Evolutionary conservation across 2,113 vertebrate genomes (phyloP).

Genomic region (Amphilophus citrinellus): DNA sequence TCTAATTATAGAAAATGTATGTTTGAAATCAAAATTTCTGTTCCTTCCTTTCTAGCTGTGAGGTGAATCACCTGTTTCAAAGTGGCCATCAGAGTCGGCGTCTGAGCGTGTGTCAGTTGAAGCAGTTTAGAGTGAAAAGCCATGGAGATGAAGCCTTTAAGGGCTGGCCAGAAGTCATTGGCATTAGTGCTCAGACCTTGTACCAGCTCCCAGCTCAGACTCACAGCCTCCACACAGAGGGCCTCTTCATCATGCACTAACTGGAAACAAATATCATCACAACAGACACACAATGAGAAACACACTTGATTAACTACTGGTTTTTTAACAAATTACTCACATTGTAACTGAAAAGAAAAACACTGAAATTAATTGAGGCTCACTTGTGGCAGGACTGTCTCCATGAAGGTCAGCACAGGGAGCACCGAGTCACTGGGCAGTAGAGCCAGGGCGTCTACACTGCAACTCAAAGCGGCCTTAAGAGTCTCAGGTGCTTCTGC

Average conservation of each 20-base stretch:
- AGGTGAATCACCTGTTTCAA: constrained; percentile 85
- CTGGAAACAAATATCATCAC: constrained; percentile 67
- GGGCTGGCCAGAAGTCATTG: constrained; percentile 91
- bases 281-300: background rate
- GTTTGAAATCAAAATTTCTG: background rate
- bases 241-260: constrained; percentile 79
- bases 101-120: constrained; percentile 73
- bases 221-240: constrained; percentile 87
- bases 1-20: background rate
- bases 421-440: constrained; percentile 87
- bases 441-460: constrained; percentile 86
- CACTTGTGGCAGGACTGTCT: constrained; percentile 87
- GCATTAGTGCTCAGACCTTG: constrained; percentile 89
- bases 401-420: constrained; percentile 89
- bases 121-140: constrained; percentile 86
- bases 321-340: background rate
- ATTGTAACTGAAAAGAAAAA: background rate
- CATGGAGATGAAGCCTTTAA: constrained; percentile 88
- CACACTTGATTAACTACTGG: background rate
- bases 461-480: constrained; percentile 70
- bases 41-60: background rate
- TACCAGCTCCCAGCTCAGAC: constrained; percentile 87
- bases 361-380: constrained; percentile 15
- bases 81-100: constrained; percentile 76
- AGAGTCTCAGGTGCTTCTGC: constrained; percentile 60